Conservation (phyloP, 2,797 vertebrate species). For the Spizella passerina region DNA sequence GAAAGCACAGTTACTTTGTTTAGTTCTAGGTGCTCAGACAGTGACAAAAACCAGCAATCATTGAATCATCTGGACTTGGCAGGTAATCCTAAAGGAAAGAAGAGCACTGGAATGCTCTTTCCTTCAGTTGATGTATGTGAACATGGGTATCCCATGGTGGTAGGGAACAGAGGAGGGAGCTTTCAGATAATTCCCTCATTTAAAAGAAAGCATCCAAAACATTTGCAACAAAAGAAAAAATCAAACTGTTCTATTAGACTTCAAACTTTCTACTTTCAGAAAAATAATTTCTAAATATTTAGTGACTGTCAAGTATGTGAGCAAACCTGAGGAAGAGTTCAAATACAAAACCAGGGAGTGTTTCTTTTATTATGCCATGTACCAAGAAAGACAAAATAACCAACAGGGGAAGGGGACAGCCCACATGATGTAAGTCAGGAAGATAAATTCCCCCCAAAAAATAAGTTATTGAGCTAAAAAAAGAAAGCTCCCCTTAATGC, state of each 20-base stretch:
- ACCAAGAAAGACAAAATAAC: background rate
- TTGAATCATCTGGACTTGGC: background rate
- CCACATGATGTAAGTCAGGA: background rate
- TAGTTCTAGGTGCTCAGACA: background rate
- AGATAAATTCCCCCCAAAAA: background rate
- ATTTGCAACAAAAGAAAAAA: background rate
- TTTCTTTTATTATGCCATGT: background rate
- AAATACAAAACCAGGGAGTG: background rate
- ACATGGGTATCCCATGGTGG: background rate
- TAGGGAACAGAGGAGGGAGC: background rate
- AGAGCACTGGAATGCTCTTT: background rate
- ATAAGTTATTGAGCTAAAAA: background rate
- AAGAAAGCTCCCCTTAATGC: background rate
- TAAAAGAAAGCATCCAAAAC: background rate
- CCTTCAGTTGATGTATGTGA: background rate
- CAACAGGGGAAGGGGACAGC: background rate
- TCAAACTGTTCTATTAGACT: background rate
- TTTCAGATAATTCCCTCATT: background rate
- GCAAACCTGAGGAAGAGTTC: background rate
- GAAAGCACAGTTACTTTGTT: background rate
- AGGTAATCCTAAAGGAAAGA: background rate
- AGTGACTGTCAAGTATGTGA: background rate
- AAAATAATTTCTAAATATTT: background rate
- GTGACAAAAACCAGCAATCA: background rate
- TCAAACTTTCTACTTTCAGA: background rate